Evolutionary conservation across 2,888 invertebrate genomes (phyloP), one percentile per base, ranked within the genome.

Genomic region (Camponotus fellah): DNA sequence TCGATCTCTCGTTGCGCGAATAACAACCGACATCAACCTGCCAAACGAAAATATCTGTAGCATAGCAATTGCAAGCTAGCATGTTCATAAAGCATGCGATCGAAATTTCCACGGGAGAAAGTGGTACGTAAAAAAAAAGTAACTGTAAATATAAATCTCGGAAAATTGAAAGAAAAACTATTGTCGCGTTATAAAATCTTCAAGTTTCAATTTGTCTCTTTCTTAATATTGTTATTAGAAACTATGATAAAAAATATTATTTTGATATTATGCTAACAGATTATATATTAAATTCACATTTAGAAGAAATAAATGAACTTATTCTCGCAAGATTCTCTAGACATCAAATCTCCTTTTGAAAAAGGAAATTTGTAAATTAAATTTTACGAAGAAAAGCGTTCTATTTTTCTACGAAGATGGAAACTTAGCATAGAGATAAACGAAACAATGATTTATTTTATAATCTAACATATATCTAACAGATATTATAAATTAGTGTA

Each of bases 351-450:
- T n/a, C 62, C 26, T 26, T 3, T 26, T 43, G 82, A 72, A 71
- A 26, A 53, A 53, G 71, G 80, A 26, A 26, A 26, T 26, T 26
- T 88, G 88, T 88, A 89, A 90, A 90, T 90, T 87, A 90, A 90
- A 90, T 90, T 90, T 90, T 84, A 87, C 86, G 88, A 87, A 90
- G 89, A 86, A 89, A 69, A 53, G 37, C 40, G 2, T 10, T 43
- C 71, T 88, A 79, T 75, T 80, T 85, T 82, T 72, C 79, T 72
- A 65, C 62, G 80, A 85, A 85, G 86, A 90, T 86, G 85, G 88
- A 85, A 89, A 87, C 84, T 85, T 85, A 68, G 58, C 53, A 83
- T 17, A 77, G 82, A 86, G 83, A 86, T 84, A 80, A 84, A 85
- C 40, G 83, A 58, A 83, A 62, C 43, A 6, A 60, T 32, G 34